Conservation (phyloP, 2,113 vertebrate species). For the Poeciliopsis occidentalis region DNA sequence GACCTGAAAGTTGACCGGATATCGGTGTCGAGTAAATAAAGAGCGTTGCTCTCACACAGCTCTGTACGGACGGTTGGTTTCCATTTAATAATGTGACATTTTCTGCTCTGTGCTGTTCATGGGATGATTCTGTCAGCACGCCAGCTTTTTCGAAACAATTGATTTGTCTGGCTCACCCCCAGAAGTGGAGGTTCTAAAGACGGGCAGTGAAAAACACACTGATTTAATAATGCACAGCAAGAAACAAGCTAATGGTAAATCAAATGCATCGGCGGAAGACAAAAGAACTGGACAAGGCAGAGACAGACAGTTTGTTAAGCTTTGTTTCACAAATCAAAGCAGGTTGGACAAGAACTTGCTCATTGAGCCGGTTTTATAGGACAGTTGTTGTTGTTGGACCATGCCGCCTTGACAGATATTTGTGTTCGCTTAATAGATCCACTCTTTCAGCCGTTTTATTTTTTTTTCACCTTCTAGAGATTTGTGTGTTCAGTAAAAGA, state of each 20-base stretch:
- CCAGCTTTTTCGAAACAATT: slow-evolving; percentile 65
- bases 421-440: slow-evolving; percentile 68
- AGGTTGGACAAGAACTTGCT: slow-evolving; percentile 29
- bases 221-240: slow-evolving; percentile 63
- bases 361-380: slow-evolving; percentile 50
- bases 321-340: slow-evolving; percentile 30
- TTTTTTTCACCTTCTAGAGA: slow-evolving; percentile 34
- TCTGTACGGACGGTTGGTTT: slow-evolving; percentile 56
- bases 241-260: slow-evolving; percentile 66
- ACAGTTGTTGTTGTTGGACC: slow-evolving; percentile 15
- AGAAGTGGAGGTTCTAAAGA: slow-evolving; percentile 50
- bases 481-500: slow-evolving; percentile 50
- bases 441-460: slow-evolving; percentile 15
- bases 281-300: slow-evolving; percentile 40
- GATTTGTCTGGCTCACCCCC: slow-evolving; percentile 62
- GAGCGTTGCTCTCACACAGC: slow-evolving; percentile 15
- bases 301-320: slow-evolving; percentile 18
- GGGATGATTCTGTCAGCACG: slow-evolving; percentile 41
- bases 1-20: too few species aligned
- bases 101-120: slow-evolving; percentile 33
- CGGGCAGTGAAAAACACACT: slow-evolving; percentile 52
- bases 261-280: slow-evolving; percentile 61
- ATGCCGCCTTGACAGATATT: not conserved
- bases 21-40: slow-evolving; percentile 11
- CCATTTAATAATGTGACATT: slow-evolving; percentile 40